Base-by-base conservation (phyloP, 2,888 invertebrate genomes). In the Ryuthela nishihirai region DNA sequence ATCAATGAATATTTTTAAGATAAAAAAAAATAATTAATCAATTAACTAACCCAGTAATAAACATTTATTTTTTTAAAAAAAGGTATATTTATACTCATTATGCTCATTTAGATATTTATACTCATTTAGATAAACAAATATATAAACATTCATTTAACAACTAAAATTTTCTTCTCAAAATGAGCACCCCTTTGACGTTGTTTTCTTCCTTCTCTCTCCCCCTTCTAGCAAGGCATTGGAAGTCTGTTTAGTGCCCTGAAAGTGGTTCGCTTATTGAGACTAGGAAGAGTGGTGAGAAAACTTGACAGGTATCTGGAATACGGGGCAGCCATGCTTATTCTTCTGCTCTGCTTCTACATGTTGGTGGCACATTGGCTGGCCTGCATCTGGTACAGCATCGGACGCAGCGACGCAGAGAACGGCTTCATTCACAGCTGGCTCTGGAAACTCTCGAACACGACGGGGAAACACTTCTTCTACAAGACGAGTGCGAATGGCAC, bases 351-450 rank as follows among this genome's bases (percentile, higher is more conserved):
- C 80, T 97, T 98, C 82, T 99, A 99, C 82, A 95, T 98, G 87
- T 83, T 99, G 76, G 97, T 99, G 72, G 99, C 98, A 67, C 99
- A 99, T 80, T 99, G 99, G 99, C 82, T 98, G 70, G 98, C 98
- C 67, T 99, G 99, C 80, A 92, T 98, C 73, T 99, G 98, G 97
- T 98, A 94, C 70, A 86, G 85, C 72, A 93, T 95, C 76, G 98
- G 98, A 46, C 82, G 90, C 68, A 88, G 88, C 65, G 93, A 93
- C 76, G 91, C 92, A 55, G 92, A 93, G 78, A 91, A 91, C 72
- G 91, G 91, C 10, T 66, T 69, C 44, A 63, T 64, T 23, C 69
- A 71, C 78, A 93, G 94, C 72, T 99, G 99, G 99, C 82, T 99
- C 68, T 92, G 94, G 87, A 92, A 92, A 78, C 80, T 99, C 72